phyloP scores from a whole-genome alignment of 2,888 invertebrate genomes.

The Diabrotica balteata region DNA sequence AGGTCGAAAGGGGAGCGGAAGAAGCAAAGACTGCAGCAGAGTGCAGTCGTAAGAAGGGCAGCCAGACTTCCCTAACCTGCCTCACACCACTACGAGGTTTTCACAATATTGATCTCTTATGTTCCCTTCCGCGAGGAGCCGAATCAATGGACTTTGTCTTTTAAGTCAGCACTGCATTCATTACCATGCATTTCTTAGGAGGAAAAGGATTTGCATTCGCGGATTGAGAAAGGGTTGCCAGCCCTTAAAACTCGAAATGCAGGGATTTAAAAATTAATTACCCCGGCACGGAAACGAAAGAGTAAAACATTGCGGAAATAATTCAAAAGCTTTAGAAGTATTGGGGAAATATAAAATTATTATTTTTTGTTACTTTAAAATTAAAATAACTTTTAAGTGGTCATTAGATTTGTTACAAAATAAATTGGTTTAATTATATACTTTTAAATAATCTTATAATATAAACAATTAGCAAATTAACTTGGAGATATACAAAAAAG shows the following conservation, averaged over 20 bases:
- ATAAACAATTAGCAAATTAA: too few relatives aligned
- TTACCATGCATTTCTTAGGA: slow-evolving; percentile 35
- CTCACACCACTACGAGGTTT: slow-evolving; percentile 58
- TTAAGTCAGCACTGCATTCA: slow-evolving; percentile 52
- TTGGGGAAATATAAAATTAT: too few relatives aligned
- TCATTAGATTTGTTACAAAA: too few relatives aligned
- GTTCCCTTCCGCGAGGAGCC: slow-evolving; percentile 53
- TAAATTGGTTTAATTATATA: too few relatives aligned
- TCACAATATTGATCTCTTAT: slow-evolving; percentile 57
- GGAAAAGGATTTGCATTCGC: slow-evolving; percentile 16
- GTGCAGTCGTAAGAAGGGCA: slow-evolving; percentile 50
- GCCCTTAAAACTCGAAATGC: slow-evolving; percentile 9
- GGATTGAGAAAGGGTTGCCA: slow-evolving; percentile 21
- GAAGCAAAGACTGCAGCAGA: slow-evolving; percentile 57
- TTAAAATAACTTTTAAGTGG: too few relatives aligned
- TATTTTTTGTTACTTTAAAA: too few relatives aligned
- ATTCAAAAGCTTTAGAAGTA: neutral
- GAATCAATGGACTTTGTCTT: slow-evolving; percentile 58
- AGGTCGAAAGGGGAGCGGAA: slow-evolving; percentile 47
- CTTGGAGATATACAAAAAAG: too few relatives aligned
- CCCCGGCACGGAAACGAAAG: neutral
- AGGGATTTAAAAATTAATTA: slow-evolving; percentile 13
- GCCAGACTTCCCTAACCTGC: slow-evolving; percentile 58
- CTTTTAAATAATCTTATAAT: too few relatives aligned
- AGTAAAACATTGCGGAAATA: neutral